Base-by-base conservation (phyloP, 2,888 invertebrate genomes). In the Formica aserva region DNA sequence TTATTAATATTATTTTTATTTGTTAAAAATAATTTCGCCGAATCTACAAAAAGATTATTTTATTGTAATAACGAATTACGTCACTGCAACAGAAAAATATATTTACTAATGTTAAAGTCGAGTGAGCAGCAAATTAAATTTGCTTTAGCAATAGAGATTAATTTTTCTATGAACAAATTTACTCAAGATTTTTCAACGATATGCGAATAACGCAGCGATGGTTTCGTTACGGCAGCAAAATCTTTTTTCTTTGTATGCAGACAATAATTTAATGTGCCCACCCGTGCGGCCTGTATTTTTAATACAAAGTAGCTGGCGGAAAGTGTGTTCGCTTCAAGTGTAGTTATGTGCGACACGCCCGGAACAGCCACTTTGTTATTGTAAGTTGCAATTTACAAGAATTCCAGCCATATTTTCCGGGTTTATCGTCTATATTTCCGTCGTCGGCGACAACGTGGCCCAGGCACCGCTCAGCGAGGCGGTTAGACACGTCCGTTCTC, bases 311-410 rank as follows among this genome's bases (percentile, higher is more conserved):
- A 66, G 41, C 66, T 67, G 67, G 78, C 65, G 52, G 26, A 22
- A 69, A 67, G 48, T 48, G 48, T 32, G 22, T 32, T n/a, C 11
- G 41, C 57, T 22, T 67, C 18, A 67, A 78, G 60, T 69, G 38
- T 69, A 69, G 57, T 69, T 78, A 69, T 35, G 57, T 32, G 41
- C 45, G 32, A 22, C 78, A 32, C 60, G 41, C 13, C 48, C 69
- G 78, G 29, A 78, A 69, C 45, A 63, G 69, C 78, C 67, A 69
- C 78, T 78, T 78, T 69, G 78, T 78, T 78, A 78, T 78, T 78
- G 78, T 60, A 78, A 69, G 60, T 78, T 52, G 69, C 78, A 78
- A 78, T 78, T 78, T 78, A 69, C 78, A 78, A 78, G 69, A 82
- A 76, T 86, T 77, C 26, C 60, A 60, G 57, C 72, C 77, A 65